Evolutionary conservation across 2,797 vertebrate species (phyloP).

Genomic region (Taenioides sp.): DNA sequence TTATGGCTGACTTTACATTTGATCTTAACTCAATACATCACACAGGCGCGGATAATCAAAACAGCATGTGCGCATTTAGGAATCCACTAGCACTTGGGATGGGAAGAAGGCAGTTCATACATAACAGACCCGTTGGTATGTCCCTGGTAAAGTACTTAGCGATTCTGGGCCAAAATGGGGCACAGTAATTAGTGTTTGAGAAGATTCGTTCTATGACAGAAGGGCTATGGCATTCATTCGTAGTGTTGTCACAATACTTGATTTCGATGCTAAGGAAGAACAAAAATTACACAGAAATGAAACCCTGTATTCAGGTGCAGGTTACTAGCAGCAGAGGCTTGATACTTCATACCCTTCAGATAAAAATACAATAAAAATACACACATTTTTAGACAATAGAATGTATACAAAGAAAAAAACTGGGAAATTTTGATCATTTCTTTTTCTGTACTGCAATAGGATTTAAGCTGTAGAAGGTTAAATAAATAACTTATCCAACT

Average conservation of each 20-base stretch:
- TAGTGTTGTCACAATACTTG: neutral
- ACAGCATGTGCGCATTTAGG: conserved; percentile 52
- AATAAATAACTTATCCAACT: too few relatives aligned
- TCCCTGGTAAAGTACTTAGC: conserved; percentile 55
- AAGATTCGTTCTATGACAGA: neutral
- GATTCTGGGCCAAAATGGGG: conserved; percentile 31
- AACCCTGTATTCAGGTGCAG: too few relatives aligned
- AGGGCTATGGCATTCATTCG: neutral
- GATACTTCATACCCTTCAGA: too few relatives aligned
- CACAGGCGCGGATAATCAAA: conserved; percentile 55
- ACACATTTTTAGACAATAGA: neutral
- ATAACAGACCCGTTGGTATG: conserved; percentile 42
- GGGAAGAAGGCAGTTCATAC: conserved; percentile 11
- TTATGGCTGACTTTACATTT: conserved; percentile 65
- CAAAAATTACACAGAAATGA: too few relatives aligned
- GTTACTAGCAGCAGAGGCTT: too few relatives aligned
- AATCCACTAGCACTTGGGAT: conserved; percentile 18
- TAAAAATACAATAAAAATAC: too few relatives aligned
- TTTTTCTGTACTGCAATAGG: too few relatives aligned
- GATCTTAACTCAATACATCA: conserved; percentile 59
- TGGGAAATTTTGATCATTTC: too few relatives aligned
- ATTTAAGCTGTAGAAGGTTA: too few relatives aligned
- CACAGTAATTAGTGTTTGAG: conserved; percentile 36
- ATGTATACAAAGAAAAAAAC: neutral
- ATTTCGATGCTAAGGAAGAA: neutral